Base-by-base conservation (phyloP, 2,113 vertebrate species). In the Myocastor coypus region DNA sequence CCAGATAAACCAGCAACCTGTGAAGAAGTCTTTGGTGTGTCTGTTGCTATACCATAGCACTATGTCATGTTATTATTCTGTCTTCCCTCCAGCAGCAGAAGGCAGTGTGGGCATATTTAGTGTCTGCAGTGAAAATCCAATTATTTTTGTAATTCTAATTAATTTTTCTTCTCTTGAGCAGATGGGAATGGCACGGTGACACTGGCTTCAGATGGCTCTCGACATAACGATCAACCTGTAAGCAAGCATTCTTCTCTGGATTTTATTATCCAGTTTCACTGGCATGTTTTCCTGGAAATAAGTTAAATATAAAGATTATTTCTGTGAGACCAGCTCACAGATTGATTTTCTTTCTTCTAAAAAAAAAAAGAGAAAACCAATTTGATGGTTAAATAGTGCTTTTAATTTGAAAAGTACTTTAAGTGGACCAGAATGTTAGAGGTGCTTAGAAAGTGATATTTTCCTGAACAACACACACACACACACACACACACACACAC, bases 121-220 rank as follows among this genome's bases (percentile, higher is more conserved):
- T 80, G 32, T 94, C 52, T 88, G 55, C 52, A 64, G 30, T 26
- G 5, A 52, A 97, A 90, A 87, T 40, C 57, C 59, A 94, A 26
- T 78, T 46, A 61, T 87, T 93, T 95, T 92, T 91, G 13, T 90
- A 75, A 83, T 94, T 83, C 37, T 83, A 88, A 96, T 90, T 88
- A 82, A 86, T 92, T 92, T 81, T 96, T 11, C 63, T 93, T 95
- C 83, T 95, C 96, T 95, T 81, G 42, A 91, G 63, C 91, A 97
- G 97, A 55, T 97, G 92, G 71, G 34, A 96, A 80, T 80, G 42
- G 2, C 32, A 91, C 61, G 0, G 28, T 69, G 88, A 94, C 78
- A 52, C 57, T 59, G 37, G 73, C 83, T 83, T 86, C 91, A 55
- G 66, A 75, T 11, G 61, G n/a, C 26, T 24, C 32, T 88, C 80